A percentile compares a stretch with the other conserved stretches of the same genome.
phyloP scores from a whole-genome alignment of 2,888 invertebrate species.

The Watsonalla cultraria region DNA sequence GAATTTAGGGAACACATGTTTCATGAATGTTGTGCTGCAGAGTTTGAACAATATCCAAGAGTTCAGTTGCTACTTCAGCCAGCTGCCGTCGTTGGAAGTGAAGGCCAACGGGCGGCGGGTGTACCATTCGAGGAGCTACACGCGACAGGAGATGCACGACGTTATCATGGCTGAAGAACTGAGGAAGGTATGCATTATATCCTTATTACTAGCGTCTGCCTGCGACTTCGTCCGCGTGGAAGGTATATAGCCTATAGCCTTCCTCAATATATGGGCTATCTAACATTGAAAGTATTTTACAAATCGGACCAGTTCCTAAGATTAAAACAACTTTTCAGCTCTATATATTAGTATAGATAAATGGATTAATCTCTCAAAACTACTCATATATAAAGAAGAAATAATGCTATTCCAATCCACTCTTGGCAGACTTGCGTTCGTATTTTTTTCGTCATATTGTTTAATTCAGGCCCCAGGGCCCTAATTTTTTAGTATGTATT shows the following conservation, averaged over 20 bases:
- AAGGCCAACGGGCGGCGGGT: conserved; percentile 79
- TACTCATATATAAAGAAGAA: too few relatives aligned
- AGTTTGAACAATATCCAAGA: conserved; percentile 91
- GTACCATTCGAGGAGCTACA: conserved; percentile 80
- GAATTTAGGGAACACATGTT: conserved; percentile 91
- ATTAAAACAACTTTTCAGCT: too few relatives aligned
- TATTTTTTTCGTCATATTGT: too few relatives aligned
- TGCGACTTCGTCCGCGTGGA: too few relatives aligned
- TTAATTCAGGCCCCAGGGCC: too few relatives aligned
- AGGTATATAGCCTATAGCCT: too few relatives aligned
- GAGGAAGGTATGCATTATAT: conserved; percentile 79
- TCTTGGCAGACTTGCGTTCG: too few relatives aligned
- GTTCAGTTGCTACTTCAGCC: conserved; percentile 89
- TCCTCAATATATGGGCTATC: too few relatives aligned
- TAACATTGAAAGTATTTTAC: background rate
- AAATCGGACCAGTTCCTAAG: background rate
- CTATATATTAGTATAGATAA: too few relatives aligned
- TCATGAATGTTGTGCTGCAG: conserved; percentile 92
- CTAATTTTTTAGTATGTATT: too few relatives aligned
- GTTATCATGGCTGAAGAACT: conserved; percentile 89
- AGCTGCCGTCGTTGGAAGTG: conserved; percentile 84
- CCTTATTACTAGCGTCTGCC: background rate
- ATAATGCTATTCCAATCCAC: too few relatives aligned
- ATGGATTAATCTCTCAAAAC: too few relatives aligned
- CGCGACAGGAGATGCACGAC: conserved; percentile 81